These are phyloP conservation scores for Phoenicopterus ruber DNA, from an alignment of 2,113 vertebrate genomes.

Conservation along the genomic window DNA sequence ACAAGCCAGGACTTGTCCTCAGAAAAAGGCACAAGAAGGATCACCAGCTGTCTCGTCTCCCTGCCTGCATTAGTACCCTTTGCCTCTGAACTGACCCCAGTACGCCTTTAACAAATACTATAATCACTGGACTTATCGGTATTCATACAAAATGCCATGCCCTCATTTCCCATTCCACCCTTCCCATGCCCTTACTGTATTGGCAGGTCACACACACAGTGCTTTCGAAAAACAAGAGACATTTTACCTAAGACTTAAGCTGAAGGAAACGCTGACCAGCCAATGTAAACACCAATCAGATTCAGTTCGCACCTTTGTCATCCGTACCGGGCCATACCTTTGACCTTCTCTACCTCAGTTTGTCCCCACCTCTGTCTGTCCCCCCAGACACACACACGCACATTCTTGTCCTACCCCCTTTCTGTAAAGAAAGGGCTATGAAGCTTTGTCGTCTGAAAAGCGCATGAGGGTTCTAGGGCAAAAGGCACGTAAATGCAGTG, in stretches of 20 bases:
- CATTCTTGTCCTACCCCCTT: neutral
- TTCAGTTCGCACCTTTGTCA: neutral
- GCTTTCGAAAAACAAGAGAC: neutral
- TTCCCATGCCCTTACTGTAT: neutral
- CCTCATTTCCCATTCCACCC: neutral
- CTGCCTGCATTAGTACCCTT: neutral
- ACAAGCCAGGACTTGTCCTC: neutral
- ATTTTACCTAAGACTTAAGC: neutral
- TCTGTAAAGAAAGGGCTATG: neutral
- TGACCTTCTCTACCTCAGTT: neutral
- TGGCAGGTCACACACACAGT: neutral
- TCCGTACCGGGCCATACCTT: neutral
- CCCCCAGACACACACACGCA: neutral
- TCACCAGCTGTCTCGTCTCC: neutral
- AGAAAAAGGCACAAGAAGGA: neutral
- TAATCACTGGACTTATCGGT: neutral
- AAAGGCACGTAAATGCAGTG: neutral
- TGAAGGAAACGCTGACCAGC: neutral
- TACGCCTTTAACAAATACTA: neutral
- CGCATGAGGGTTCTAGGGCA: neutral
- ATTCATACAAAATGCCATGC: neutral
- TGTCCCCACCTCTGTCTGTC: neutral
- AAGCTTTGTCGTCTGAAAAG: neutral
- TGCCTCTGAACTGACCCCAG: neutral
- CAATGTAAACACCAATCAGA: neutral